Evolutionary conservation across 2,113 vertebrate genomes (phyloP), one percentile per base, ranked within the genome.

Genomic region (Okapia johnstoni): DNA sequence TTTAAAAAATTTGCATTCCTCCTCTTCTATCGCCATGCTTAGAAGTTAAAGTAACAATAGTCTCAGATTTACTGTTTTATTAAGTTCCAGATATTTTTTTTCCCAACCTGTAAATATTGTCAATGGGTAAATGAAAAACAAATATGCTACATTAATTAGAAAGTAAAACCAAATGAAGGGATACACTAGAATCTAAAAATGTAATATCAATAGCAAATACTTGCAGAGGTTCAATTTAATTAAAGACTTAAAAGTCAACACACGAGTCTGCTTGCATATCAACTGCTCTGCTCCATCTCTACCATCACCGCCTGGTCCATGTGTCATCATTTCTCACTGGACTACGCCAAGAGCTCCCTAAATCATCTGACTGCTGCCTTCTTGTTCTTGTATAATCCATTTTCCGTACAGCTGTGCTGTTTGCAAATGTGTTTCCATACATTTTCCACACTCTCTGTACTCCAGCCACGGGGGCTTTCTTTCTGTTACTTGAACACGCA

Each of bases 121-220:
- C 43, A 61, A 14, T 81, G 88, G 96, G 86, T 94, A 94, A 87
- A 89, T 89, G 40, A 60, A 96, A 96, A 94, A 57, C 61, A 97
- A 98, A 96, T 77, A 91, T 93, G 88, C 87, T 88, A 83, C 76
- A 93, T 96, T 95, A 85, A 97, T 97, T 97, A 92, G 17, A 21
- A 96, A 93, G 48, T 66, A 94, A 93, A 94, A 88, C 8, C 79
- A 95, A 96, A 76, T 93, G 57, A 92, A 93, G 12, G 55, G 17
- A 50, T 80, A 85, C 30, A 85, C 52, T 58, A 57, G 40, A 28
- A 85, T 87, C 10, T 66, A 70, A 80, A 90, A 86, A 12, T 80
- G 40, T 79, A 92, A 76, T 85, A 87, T 86, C 46, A 55, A 60
- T 55, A 66, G 57, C 73, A 97, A 96, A 94, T 33, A 90, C 66